Evolutionary conservation across 2,888 invertebrate genomes (phyloP), one percentile per base, ranked within the genome.

Genomic region (Drosophila anomalata): DNA sequence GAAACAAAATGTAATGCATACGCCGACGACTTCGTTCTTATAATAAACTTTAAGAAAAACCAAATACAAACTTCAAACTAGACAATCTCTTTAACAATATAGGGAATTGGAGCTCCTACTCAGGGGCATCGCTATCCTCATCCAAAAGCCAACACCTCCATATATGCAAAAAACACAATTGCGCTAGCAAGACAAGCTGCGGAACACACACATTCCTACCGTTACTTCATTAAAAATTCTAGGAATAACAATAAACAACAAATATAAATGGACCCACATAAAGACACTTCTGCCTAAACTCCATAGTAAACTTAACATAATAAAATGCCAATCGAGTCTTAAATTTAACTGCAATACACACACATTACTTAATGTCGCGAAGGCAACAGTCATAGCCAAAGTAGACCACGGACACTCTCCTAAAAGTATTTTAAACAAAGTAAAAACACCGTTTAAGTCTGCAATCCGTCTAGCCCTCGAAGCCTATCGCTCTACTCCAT

Each of bases 91-190:
- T 36, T 2, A 24, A 44, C 33, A 9, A 46, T 14, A 55, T 46
- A 36, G 20, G 46, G 29, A 55, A 44, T 9, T 55, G 46, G 46
- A 4, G 55, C 33, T 55, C 33, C 3, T 55, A 46, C 33, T 55
- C 55, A 53, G 39, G 41, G 24, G 39, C 42, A 31, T 22, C 33
- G 1, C 5, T 55, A 33, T 55, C 42, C 42, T 17, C 44, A 55
- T 12, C 54, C 12, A 44, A 54, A 54, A 31, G 42, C 54, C 54
- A 54, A 42, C 54, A 54, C 29, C 44, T 44, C 12, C 54, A 55
- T 3, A 55, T 55, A 7, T 33, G 54, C 14, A n/a, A 55, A 44
- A 55, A 44, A 31, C 44, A 7, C 20, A 54, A 29, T 9, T 44
- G 54, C 12, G 1, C 26, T 6, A 14, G 41, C 54, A 42, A 6